Conservation (phyloP, 2,888 invertebrate species). For the Agonopterix heracliana region DNA sequence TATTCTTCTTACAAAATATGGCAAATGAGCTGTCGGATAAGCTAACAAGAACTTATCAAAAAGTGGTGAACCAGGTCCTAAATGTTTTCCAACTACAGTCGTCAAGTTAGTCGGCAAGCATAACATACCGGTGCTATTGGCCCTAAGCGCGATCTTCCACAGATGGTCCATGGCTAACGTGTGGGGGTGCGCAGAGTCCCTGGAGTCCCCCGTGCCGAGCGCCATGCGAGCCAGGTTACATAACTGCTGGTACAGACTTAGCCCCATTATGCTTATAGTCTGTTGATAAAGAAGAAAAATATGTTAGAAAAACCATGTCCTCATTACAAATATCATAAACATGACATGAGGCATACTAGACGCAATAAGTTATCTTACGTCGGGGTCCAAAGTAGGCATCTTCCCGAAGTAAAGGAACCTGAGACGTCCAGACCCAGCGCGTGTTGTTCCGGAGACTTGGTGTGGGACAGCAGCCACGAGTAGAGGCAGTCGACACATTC, state of each 20-base stretch:
- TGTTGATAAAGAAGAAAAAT: constrained; percentile 18
- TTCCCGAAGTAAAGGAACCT: constrained; percentile 92
- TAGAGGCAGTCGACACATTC: constrained; percentile 94
- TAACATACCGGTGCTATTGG: constrained; percentile 85
- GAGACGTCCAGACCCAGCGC: constrained; percentile 91
- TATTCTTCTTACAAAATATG: no score
- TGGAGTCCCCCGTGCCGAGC: constrained; percentile 79
- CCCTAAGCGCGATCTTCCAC: constrained; percentile 94
- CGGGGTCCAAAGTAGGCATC: constrained; percentile 90
- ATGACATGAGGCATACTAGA: neutral
- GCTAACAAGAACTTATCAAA: no score
- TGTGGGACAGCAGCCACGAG: no score
- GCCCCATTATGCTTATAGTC: constrained; percentile 92
- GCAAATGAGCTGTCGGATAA: no score
- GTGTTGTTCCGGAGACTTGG: constrained; percentile 94
- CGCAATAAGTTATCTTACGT: constrained; percentile 68
- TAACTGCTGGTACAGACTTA: constrained; percentile 93
- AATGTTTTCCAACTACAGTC: no score
- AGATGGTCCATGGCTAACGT: constrained; percentile 94
- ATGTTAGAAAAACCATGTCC: no score
- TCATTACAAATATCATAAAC: neutral
- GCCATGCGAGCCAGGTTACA: constrained; percentile 91
- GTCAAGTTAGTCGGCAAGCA: neutral
- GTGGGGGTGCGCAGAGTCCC: constrained; percentile 63
- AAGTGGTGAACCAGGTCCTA: no score